These are phyloP conservation scores for Cladopsammia gracilis DNA, from an alignment of 64 coral and sea anemone species.

Conservation along the genomic window DNA sequence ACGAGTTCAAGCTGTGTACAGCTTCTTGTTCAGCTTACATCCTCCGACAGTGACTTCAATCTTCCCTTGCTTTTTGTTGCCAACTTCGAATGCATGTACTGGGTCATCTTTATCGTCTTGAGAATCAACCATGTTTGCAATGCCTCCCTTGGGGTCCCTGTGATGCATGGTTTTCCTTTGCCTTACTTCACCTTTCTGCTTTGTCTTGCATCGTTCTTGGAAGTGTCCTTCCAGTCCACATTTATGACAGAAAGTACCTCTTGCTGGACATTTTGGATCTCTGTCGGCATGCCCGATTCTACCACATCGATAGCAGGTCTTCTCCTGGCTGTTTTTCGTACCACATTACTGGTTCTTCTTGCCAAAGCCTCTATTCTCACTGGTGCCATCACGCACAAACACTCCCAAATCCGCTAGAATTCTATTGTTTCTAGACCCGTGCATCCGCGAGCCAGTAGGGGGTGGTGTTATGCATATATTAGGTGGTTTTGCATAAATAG, in stretches of 20 bases:
- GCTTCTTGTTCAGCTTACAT: conserved; percentile 13
- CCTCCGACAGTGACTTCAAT: background rate
- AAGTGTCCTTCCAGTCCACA: conserved; percentile 27
- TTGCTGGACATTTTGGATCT: conserved; percentile 40
- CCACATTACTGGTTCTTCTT: background rate
- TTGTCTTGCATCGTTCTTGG: background rate
- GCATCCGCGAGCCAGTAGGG: no score
- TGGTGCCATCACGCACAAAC: no score
- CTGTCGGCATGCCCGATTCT: background rate
- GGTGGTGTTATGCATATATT: no score
- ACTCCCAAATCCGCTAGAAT: no score
- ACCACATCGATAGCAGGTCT: conserved; percentile 31
- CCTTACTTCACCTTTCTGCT: background rate
- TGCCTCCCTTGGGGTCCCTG: background rate
- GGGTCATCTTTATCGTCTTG: background rate
- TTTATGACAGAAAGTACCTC: conserved; percentile 1
- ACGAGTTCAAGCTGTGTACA: no score
- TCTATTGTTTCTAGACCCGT: no score
- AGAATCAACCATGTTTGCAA: background rate
- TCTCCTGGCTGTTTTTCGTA: background rate
- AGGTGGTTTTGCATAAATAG: no score
- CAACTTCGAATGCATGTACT: conserved; percentile 1
- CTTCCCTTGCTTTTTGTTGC: background rate
- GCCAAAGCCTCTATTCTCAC: background rate
- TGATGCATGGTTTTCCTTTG: background rate